Conservation (phyloP, 1,140 invertebrate genomes). For the Drosophila bifasciata region DNA sequence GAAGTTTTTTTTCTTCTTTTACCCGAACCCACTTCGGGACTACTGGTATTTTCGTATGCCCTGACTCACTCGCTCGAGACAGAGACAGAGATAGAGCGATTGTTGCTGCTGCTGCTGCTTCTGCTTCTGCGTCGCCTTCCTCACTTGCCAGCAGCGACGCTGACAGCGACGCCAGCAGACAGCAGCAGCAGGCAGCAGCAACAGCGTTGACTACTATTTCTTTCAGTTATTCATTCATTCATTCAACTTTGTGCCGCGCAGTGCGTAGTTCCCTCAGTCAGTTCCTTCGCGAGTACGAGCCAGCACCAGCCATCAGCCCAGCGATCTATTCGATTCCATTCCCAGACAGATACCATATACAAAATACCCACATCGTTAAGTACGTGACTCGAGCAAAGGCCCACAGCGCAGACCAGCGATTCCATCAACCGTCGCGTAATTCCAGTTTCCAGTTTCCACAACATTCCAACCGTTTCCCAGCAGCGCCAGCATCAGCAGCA, state of each 20-base stretch:
- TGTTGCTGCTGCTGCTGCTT: slow-evolving; percentile 20
- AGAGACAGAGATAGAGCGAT: slow-evolving; percentile 53
- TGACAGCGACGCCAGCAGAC: slow-evolving; percentile 27
- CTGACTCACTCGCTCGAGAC: slow-evolving; percentile 68
- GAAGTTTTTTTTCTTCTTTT: slow-evolving; percentile 55
- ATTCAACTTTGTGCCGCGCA: slow-evolving; percentile 82
- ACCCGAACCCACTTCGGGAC: slow-evolving; percentile 76
- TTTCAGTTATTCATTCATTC: slow-evolving; percentile 82
- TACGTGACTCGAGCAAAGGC: too few relatives aligned
- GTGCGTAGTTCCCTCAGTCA: slow-evolving; percentile 70
- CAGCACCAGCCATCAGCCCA: slow-evolving; percentile 17
- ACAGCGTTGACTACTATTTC: slow-evolving; percentile 78
- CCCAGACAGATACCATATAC: slow-evolving; percentile 6
- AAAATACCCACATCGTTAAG: slow-evolving; percentile 6
- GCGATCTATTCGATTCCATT: slow-evolving; percentile 18
- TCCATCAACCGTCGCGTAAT: slow-evolving; percentile 32
- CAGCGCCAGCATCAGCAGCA: slow-evolving; percentile 39
- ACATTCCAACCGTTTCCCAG: slow-evolving; percentile 18
- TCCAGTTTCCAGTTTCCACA: slow-evolving; percentile 35
- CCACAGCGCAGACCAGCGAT: slow-evolving; percentile 1
- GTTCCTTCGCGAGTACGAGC: slow-evolving; percentile 75
- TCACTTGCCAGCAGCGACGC: slow-evolving; percentile 73
- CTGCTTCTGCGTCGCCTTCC: slow-evolving; percentile 62
- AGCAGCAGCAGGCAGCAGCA: slow-evolving; percentile 50
- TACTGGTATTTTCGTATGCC: slow-evolving; percentile 60